Base-by-base conservation (phyloP, 2,888 invertebrate genomes). In the Fragum sueziense region DNA sequence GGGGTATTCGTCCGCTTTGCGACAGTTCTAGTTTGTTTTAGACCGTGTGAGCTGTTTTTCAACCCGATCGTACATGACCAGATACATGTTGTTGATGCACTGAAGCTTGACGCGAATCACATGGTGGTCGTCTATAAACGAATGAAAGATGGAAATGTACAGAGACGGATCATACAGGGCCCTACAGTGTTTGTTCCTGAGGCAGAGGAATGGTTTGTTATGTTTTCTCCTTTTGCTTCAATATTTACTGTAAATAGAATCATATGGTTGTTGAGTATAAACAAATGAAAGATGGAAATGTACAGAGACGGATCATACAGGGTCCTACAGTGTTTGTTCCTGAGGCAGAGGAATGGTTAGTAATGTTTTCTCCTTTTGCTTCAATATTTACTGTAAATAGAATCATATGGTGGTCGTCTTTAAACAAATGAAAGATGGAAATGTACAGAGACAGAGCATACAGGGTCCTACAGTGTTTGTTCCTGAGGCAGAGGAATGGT, bases 311-410 rank as follows among this genome's bases (percentile, higher is more conserved):
- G n/a, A 87, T 92, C 27, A 88, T 92, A 27, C 89, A 90, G 74
- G 92, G 92, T 3, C 92, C 92, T 0, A 88, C 89, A 25, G 87
- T 92, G 54, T 90, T 92, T 80, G 87, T 91, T 14, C 92, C 91
- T 6, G 86, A 88, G 27, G 91, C 92, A 9, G 90, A 91, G 69
- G 91, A 92, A 82, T 91, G 92, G 92, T 91, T 77, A 76, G 79
- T 72, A n/a, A n/a, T n/a, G n/a, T n/a, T n/a, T n/a, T n/a, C n/a
- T n/a, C n/a, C n/a, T n/a, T n/a, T n/a, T n/a, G n/a, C n/a, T n/a
- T n/a, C n/a, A n/a, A n/a, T n/a, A n/a, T n/a, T n/a, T n/a, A n/a
- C n/a, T n/a, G n/a, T n/a, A n/a, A n/a, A n/a, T n/a, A n/a, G n/a
- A n/a, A n/a, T n/a, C n/a, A n/a, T n/a, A n/a, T n/a, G n/a, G n/a